Evolutionary conservation across 2,888 invertebrate genomes (phyloP), one percentile per base, ranked within the genome.

Genomic region (Drosophila maculinotata): DNA sequence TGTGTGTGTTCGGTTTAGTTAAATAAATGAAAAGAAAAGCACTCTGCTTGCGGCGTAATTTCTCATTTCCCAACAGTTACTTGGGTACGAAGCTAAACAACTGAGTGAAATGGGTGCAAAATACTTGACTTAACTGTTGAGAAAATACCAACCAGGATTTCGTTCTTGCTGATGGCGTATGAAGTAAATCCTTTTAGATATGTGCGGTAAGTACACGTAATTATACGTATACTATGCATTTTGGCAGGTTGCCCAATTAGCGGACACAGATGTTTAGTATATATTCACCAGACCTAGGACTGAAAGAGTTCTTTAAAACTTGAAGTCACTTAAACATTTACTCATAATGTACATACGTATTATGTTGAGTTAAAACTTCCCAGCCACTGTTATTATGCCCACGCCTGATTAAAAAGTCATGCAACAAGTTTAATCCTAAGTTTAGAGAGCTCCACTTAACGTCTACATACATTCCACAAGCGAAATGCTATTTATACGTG

Each of bases 391-490:
- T 38, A 26, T 5, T 42, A 7, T 26, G 26, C 15, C 1, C 10
- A 7, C 3, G 31, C 9, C 26, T 44, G 7, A 35, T 33, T 14
- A 26, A n/a, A 9, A 26, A n/a, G 12, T 2, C 45, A 4, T 47
- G 66, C 62, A 63, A 63, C 75, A 73, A 77, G 58, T 76, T 58
- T 7, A n/a, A 3, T 33, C 15, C 15, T n/a, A 14, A 54, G 35
- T 28, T 42, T n/a, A 36, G 28, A 39, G 38, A 59, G 57, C 49
- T 23, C 26, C 12, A 14, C 26, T 39, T 14, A 20, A 38, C 10
- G 26, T 15, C 28, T 9, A 15, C 20, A 36, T 30, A 52, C 15
- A 36, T 23, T 2, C 1, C 1, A 9, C 3, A 10, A 10, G 17
- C 10, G 7, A 15, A 5, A 6, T 26, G 25, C 28, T 31, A 48